Evolutionary conservation across 1,140 invertebrate genomes (phyloP), one percentile per base, ranked within the genome.

Genomic region (Neodiprion lecontei): DNA sequence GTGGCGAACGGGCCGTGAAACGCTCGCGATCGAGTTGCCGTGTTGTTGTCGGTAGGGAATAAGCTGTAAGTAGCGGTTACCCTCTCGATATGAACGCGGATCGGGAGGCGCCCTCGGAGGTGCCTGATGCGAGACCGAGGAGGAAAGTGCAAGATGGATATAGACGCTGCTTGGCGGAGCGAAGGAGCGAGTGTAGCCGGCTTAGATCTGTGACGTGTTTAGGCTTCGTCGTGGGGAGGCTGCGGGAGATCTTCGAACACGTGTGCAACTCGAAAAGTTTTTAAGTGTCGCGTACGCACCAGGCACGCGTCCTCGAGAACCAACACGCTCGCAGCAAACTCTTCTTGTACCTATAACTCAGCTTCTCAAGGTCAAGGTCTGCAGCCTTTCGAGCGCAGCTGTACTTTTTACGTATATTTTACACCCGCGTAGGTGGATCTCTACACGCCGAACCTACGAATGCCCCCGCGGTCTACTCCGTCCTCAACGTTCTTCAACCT

Each of bases 281-380:
- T 61, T 61, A 61, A 61, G 53, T 61, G 53, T 61, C 53, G 53
- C 53, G 53, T 61, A 61, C 53, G 53, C 53, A 61, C 53, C 53
- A 61, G 53, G 53, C 53, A 61, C 53, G 53, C 53, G 53, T 61
- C 53, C 53, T 61, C 53, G 11, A 40, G 28, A 61, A 61, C 53
- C 53, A 61, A 61, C 53, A 61, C 53, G 53, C 53, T 12, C 9
- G 11, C 53, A 61, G n/a, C 53, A 61, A 61, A 61, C 53, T 61
- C n/a, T 61, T 61, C 53, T 61, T 61, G 11, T 61, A 61, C 53
- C 11, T 61, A 61, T 61, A 61, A 61, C 53, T 61, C 53, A 61
- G n/a, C 53, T 61, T 61, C 53, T 61, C 53, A 61, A 61, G 53
- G 53, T 61, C 53, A 61, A 61, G 53, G 53, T 61, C 53, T 61